Evolutionary conservation across 2,113 vertebrate genomes (phyloP).

Genomic region (Cebus imitator): DNA sequence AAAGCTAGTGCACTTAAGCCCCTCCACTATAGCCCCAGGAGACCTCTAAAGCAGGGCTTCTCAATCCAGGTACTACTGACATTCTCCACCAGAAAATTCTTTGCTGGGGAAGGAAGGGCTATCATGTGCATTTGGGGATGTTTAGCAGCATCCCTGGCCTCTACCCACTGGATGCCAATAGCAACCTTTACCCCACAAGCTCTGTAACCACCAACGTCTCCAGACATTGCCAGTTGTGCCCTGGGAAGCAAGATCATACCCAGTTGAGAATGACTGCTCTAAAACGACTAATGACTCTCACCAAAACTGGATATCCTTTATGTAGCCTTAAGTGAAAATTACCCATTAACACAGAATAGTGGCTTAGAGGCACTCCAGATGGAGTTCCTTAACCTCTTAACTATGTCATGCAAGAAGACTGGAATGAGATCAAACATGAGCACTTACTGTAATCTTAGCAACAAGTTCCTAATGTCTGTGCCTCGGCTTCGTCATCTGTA

Average conservation of each 20-base stretch:
- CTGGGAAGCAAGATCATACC: neutral
- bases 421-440: neutral
- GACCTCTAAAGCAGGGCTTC: neutral
- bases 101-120: neutral
- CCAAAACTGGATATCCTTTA: neutral
- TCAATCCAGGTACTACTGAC: neutral
- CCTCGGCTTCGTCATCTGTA: neutral
- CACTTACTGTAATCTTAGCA: neutral
- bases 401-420: neutral
- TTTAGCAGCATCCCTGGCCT: neutral
- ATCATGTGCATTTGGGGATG: fast-evolving
- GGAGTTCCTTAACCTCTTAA: neutral
- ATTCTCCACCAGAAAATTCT: neutral
- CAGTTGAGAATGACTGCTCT: neutral
- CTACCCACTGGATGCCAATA: neutral
- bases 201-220: neutral
- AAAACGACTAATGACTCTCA: neutral
- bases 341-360: neutral
- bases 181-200: neutral
- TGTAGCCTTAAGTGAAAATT: neutral
- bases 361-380: neutral
- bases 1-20: neutral
- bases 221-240: neutral
- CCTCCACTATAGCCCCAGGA: fast-evolving
- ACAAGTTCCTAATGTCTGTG: neutral